Evolutionary conservation across 2,113 vertebrate genomes (phyloP), one percentile per base, ranked within the genome.

Genomic region (Tachysurus vachellii): DNA sequence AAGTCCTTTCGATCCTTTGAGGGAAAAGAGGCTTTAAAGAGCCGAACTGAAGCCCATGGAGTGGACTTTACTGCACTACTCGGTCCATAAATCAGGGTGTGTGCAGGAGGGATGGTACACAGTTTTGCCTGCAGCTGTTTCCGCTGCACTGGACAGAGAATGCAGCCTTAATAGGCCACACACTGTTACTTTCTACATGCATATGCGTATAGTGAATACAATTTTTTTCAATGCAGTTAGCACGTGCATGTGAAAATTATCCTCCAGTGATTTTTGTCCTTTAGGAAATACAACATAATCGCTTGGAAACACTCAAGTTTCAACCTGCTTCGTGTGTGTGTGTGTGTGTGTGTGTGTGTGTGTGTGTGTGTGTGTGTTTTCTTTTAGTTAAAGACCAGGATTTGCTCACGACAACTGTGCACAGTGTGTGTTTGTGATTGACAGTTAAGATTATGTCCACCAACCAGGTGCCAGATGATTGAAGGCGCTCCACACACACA

Each of bases 71-170:
- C 42, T n/a, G 80, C 50, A 57, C 47, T 44, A 19, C 53, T 62
- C 11, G 57, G 71, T 83, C 86, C 75, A 61, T 77, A 54, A 77
- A 66, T 73, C 19, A 76, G 86, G 86, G 86, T 83, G 86, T 87
- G 86, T 66, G 42, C 57, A 86, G 70, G 47, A 77, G 57, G 47
- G 70, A 66, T 64, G 86, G 44, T 56, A 66, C 47, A 77, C 31
- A 80, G 12, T 87, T 75, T 31, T 53, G 80, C 71, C 4, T 64
- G 70, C 86, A 87, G 86, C 86, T 87, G 86, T 87, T 82, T 83
- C 80, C 44, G 42, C 70, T 77, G 47, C 5, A 53, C 13, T 77
- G 57, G 57, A 12, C 71, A 19, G 47, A 86, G 75, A 83, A 53
- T 28, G 13, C 9, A 77, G 26, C 5, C 19, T 53, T 77, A 87